These are phyloP conservation scores for Dasysyrphus albostriatus DNA, from an alignment of 2,888 invertebrate genomes.

Conservation along the genomic window DNA sequence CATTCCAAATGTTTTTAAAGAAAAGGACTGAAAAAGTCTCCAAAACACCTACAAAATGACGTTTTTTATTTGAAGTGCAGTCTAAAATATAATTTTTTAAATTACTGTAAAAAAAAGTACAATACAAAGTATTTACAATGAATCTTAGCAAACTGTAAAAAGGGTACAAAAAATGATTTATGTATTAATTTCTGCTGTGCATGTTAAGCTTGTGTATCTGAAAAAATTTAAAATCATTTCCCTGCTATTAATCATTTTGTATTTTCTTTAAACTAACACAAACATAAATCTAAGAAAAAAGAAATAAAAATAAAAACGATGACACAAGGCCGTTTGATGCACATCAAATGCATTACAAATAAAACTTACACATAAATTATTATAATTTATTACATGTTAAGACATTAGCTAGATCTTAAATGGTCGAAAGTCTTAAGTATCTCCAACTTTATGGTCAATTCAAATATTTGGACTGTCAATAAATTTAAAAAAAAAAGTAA, in stretches of 20 bases:
- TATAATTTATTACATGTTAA: slow-evolving; percentile 2
- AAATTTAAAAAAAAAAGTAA: neutral
- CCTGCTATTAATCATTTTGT: slow-evolving; percentile 2
- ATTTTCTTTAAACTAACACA: neutral
- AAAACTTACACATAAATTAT: neutral
- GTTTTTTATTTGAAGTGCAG: no score
- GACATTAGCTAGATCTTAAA: neutral
- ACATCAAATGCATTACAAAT: slow-evolving; percentile 1
- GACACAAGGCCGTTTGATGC: neutral
- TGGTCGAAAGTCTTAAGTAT: neutral
- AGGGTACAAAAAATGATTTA: neutral
- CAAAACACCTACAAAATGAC: no score
- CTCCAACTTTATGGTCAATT: slow-evolving; percentile 2
- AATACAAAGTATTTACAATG: neutral
- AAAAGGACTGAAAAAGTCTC: no score
- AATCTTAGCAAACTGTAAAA: neutral
- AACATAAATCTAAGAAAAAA: neutral
- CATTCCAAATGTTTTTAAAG: no score
- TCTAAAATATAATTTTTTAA: no score
- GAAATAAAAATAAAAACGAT: neutral
- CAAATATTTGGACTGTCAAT: neutral
- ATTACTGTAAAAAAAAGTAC: no score
- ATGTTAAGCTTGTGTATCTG: neutral
- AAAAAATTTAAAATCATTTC: neutral
- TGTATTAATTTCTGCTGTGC: neutral